Base-by-base conservation (phyloP, 2,888 invertebrate species). In the Nycteola revayana region DNA sequence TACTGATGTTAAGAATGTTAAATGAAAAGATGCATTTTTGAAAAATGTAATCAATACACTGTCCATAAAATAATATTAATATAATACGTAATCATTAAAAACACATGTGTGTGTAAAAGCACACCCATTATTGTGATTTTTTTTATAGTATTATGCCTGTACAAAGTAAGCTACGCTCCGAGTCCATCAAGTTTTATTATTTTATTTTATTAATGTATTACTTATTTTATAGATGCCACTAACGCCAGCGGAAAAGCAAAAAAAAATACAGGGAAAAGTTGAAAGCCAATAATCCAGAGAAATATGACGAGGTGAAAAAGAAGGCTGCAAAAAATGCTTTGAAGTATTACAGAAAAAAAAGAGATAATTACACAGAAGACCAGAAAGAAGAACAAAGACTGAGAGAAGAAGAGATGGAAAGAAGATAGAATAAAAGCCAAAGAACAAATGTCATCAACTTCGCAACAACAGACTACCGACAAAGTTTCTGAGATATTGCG, bases 181-280 rank as follows among this genome's bases (percentile, higher is more conserved):
- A 14, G 14, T 14, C 14, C 14, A 14, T 14, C 14, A 14, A 14
- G 14, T 14, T 30, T 30, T 23, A 22, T 30, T 11, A 22, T 11
- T n/a, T 29, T 29, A 22, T 21, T 29, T 20, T 29, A 21, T 22
- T 22, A 23, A 9, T 30, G 20, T 11, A 4, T 9, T 22, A 22
- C 9, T 22, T 8, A 22, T 17, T 28, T 27, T 25, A 22, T 17
- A 27, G 27, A 27, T 33, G 27, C 35, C n/a, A n/a, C n/a, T n/a
- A n/a, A n/a, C n/a, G n/a, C n/a, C 30, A 10, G 36, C 34, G 3
- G 37, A 37, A 37, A 42, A 37, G 28, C 42, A 42, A 32, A 42
- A 35, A n/a, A 32, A 32, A 27, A 28, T 42, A 42, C 25, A 25
- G 37, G 5, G 37, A 42, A 32, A 42, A 34, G 33, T 10, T 42